These are phyloP conservation scores for Drosophila varians DNA, from an alignment of 1,140 invertebrate species.

Conservation along the genomic window DNA sequence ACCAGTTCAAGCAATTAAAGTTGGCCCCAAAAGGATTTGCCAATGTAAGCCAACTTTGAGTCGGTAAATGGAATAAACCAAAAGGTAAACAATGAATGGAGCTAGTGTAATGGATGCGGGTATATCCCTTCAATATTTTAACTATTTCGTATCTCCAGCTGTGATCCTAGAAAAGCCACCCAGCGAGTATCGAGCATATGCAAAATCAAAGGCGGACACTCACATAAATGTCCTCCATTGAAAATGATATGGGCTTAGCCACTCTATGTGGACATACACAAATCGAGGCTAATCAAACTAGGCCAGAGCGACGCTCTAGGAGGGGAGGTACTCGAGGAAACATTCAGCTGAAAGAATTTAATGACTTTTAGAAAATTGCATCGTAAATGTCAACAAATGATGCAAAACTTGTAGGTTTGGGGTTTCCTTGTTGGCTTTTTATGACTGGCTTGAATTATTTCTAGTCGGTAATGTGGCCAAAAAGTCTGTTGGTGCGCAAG, in stretches of 20 bases:
- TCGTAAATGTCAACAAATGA: slow-evolving; percentile 78
- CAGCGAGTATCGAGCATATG: slow-evolving; percentile 36
- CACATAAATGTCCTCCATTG: slow-evolving; percentile 10
- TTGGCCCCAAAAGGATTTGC: slow-evolving; percentile 10
- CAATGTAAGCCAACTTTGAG: slow-evolving; percentile 11
- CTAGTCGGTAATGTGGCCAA: slow-evolving; percentile 9
- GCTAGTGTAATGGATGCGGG: not conserved
- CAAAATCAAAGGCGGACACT: slow-evolving; percentile 14
- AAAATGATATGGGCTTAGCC: slow-evolving; percentile 5
- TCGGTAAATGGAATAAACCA: not conserved
- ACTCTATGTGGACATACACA: slow-evolving; percentile 36
- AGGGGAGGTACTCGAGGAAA: not conserved
- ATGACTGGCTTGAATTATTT: slow-evolving; percentile 5
- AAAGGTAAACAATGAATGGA: slow-evolving; percentile 1
- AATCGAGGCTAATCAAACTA: slow-evolving; percentile 74
- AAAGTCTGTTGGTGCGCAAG: slow-evolving; percentile 20
- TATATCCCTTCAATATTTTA: not conserved
- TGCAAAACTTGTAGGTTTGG: slow-evolving; percentile 21
- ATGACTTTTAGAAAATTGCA: slow-evolving; percentile 64
- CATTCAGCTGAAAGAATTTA: slow-evolving; percentile 44
- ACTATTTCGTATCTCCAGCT: slow-evolving; percentile 11
- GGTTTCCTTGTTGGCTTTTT: slow-evolving; percentile 3
- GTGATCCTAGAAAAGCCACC: slow-evolving; percentile 22
- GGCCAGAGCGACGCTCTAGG: slow-evolving; percentile 30
- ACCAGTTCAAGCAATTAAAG: slow-evolving; percentile 22